Evolutionary conservation across 2,888 invertebrate genomes (phyloP).

Genomic region (Mythimna pallens): DNA sequence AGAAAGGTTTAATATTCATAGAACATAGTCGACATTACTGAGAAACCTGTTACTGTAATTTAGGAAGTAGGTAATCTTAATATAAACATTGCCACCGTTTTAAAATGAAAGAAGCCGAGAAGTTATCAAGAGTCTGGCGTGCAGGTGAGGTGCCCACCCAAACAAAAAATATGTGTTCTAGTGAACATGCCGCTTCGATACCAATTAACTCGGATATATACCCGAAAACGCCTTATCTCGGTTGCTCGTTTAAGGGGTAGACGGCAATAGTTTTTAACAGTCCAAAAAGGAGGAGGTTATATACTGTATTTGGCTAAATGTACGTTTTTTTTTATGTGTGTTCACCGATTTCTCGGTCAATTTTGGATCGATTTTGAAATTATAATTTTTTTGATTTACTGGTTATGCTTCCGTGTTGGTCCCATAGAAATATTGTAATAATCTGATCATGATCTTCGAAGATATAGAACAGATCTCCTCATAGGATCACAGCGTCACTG

Average conservation of each 20-base stretch:
- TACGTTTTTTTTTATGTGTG: too few species aligned
- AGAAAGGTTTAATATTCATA: constrained; percentile 28
- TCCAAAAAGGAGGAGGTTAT: too few species aligned
- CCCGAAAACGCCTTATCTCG: constrained; percentile 78
- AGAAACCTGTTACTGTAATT: constrained; percentile 31
- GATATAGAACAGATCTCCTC: too few species aligned
- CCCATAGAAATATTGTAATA: too few species aligned
- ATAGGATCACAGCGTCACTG: too few species aligned
- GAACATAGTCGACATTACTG: constrained; percentile 12
- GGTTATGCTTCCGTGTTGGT: too few species aligned
- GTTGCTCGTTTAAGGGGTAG: constrained; percentile 73
- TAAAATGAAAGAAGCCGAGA: constrained; percentile 30
- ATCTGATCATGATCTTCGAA: too few species aligned
- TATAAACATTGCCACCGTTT: constrained; percentile 43
- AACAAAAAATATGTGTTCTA: constrained; percentile 71
- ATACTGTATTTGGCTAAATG: too few species aligned
- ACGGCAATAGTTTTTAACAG: background rate
- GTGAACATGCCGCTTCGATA: constrained; percentile 73
- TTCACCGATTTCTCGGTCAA: too few species aligned
- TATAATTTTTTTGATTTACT: too few species aligned
- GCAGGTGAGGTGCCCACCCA: constrained; percentile 77
- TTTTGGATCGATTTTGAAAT: too few species aligned
- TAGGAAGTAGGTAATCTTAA: constrained; percentile 27
- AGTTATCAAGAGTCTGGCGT: constrained; percentile 30
- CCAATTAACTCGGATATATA: constrained; percentile 82